These are phyloP conservation scores for Agriopis aurantiaria DNA, from an alignment of 2,888 invertebrate genomes.

Conservation along the genomic window DNA sequence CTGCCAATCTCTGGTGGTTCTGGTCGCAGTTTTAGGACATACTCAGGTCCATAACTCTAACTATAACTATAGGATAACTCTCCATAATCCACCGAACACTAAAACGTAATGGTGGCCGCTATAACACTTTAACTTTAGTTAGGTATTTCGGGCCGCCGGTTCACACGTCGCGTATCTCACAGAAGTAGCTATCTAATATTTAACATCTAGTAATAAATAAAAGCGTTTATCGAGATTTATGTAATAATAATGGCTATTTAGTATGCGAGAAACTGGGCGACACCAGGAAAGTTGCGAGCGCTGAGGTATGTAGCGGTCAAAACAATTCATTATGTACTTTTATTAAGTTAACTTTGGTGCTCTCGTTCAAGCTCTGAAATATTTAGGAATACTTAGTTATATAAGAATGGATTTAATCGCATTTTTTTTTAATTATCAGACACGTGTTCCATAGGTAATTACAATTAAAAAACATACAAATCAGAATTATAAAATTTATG, in stretches of 20 bases:
- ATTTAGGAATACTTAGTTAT: too few relatives aligned
- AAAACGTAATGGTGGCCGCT: neutral
- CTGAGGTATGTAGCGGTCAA: conserved; percentile 49
- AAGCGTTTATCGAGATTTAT: conserved; percentile 56
- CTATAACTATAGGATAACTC: too few relatives aligned
- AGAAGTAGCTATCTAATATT: conserved; percentile 42
- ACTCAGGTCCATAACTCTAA: too few relatives aligned
- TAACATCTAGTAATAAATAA: conserved; percentile 52
- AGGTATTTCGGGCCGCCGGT: conserved; percentile 28
- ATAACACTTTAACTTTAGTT: conserved; percentile 7
- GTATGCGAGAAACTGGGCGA: conserved; percentile 65
- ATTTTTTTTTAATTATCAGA: too few relatives aligned
- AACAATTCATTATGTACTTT: neutral
- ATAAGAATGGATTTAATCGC: too few relatives aligned
- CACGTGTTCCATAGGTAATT: too few relatives aligned
- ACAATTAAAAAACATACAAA: too few relatives aligned
- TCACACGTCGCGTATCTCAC: conserved; percentile 35
- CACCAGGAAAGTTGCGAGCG: conserved; percentile 55
- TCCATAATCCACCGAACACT: neutral
- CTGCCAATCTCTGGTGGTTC: too few relatives aligned
- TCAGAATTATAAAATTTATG: too few relatives aligned
- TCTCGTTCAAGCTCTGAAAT: too few relatives aligned
- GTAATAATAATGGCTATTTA: conserved; percentile 59
- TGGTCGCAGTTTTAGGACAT: too few relatives aligned
- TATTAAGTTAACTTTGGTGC: too few relatives aligned